Evolutionary conservation across 2,113 vertebrate genomes (phyloP), one percentile per base, ranked within the genome.

Genomic region (Melanerpes aurifrons): DNA sequence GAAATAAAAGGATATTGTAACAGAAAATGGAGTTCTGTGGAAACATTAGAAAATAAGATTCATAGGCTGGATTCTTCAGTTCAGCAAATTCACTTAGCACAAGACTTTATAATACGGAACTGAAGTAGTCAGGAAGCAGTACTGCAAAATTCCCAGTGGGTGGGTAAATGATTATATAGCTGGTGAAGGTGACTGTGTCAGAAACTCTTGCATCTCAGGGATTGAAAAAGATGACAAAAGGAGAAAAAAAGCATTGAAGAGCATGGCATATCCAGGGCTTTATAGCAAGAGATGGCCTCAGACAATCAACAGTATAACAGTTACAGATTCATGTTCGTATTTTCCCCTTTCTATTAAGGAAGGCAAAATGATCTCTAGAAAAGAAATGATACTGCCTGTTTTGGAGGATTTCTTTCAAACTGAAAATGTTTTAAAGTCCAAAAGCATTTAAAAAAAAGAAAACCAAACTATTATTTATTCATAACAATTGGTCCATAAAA

Each of bases 381-480:
- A 70, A 87, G 73, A 1, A 54, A 56, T 0, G 0, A 14, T 40
- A 28, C n/a, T 35, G 20, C 9, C 9, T 66, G 5, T 28, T 66
- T 75, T 14, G 6, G 12, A 45, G 14, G 12, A 29, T 76, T 87
- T 83, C 2, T 70, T 83, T 69, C 25, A 66, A 66, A 5, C 5
- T 32, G 6, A 83, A 88, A 26, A 3, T 12, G 31, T 66, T 43
- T 47, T 22, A 13, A 57, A 68, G 7, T 68, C 20, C 8, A 57
- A 85, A 85, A 29, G 3, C 12, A 56, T 57, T 54, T n/a, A n/a
- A 5, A 7, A 31, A 57, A 69, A 68, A 35, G 69, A 40, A 24
- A 18, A 3, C 14, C 14, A 45, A 45, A 45, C 14, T 45, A 43
- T 54, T 43, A 9, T 37, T 54, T 37, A 24, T 61, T 80, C 57